Percentiles rank a stretch among this genome's conserved stretches.
Evolutionary conservation across 2,113 vertebrate species (phyloP).

Genomic region (Hylia prasina): DNA sequence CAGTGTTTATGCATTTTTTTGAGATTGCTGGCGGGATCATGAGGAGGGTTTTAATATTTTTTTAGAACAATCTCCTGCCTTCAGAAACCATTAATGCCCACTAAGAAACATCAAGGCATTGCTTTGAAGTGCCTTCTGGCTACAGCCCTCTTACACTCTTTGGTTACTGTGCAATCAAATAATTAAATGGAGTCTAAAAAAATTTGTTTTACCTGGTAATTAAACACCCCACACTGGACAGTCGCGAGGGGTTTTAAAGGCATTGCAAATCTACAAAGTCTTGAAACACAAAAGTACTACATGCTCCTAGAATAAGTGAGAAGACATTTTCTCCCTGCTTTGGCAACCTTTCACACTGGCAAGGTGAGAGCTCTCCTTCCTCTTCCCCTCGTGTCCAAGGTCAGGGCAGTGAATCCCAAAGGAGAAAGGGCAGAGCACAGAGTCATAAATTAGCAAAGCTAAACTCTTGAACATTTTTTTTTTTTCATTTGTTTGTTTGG

Average conservation of each 20-base stretch:
- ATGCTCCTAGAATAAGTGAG: not conserved
- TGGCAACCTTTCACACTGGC: conserved; percentile 61
- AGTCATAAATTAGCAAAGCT: conserved; percentile 8
- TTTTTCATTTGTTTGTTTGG: conserved; percentile 32
- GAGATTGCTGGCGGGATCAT: conserved; percentile 88
- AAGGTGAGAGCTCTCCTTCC: conserved; percentile 5
- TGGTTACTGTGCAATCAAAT: conserved; percentile 93
- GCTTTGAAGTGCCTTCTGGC: conserved; percentile 97
- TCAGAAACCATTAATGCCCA: conserved; percentile 94
- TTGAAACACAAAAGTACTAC: conserved; percentile 72
- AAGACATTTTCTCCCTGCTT: conserved; percentile 5
- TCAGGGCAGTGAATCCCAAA: not conserved
- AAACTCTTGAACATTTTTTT: not conserved
- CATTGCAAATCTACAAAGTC: conserved; percentile 78
- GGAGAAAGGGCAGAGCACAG: not conserved
- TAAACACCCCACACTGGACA: conserved; percentile 85
- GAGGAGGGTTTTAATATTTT: conserved; percentile 85
- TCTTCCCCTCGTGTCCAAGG: not conserved
- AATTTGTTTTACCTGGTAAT: conserved; percentile 90
- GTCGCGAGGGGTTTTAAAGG: conserved; percentile 74
- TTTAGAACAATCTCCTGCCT: conserved; percentile 88
- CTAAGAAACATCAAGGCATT: conserved; percentile 89
- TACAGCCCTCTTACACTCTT: conserved; percentile 81
- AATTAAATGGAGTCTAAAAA: conserved; percentile 88
- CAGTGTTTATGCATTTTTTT: conserved; percentile 87